Conservation (phyloP, 2,888 invertebrate species). For the Dicranocentrus wangi region DNA sequence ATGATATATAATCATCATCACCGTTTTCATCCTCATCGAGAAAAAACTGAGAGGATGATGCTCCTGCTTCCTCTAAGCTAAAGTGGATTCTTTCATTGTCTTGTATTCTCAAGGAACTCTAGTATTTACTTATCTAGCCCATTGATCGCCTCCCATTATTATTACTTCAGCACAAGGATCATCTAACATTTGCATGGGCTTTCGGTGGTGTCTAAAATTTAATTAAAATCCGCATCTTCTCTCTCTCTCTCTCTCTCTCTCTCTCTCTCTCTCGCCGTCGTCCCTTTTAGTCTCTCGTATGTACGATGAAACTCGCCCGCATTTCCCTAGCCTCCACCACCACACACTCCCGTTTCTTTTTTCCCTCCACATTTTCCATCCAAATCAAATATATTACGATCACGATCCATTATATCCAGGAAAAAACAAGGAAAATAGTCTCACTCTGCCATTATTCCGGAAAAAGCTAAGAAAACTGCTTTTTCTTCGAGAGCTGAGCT, state of each 20-base stretch:
- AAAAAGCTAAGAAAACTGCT: conserved; percentile 23
- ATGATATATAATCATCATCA: conserved; percentile 1
- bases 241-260: not conserved
- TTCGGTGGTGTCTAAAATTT: conserved; percentile 53
- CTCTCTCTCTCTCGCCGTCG: not conserved
- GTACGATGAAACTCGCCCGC: conserved; percentile 30
- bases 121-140: conserved; percentile 25
- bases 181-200: conserved; percentile 51
- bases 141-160: conserved; percentile 32
- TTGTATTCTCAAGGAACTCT: not conserved
- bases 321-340: conserved; percentile 35
- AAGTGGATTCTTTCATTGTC: not conserved
- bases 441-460: conserved; percentile 19
- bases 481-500: conserved; percentile 17
- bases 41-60: too few species aligned
- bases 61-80: too few species aligned
- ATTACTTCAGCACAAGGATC: conserved; percentile 32
- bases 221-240: conserved; percentile 56
- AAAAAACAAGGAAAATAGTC: conserved; percentile 10
- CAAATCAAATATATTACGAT: conserved; percentile 53
- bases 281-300: not conserved
- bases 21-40: too few species aligned
- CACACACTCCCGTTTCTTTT: conserved; percentile 1
- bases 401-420: conserved; percentile 49
- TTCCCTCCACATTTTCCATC: conserved; percentile 22